phyloP scores from a whole-genome alignment of 2,888 invertebrate genomes.

The Chrysolina oricalcia region DNA sequence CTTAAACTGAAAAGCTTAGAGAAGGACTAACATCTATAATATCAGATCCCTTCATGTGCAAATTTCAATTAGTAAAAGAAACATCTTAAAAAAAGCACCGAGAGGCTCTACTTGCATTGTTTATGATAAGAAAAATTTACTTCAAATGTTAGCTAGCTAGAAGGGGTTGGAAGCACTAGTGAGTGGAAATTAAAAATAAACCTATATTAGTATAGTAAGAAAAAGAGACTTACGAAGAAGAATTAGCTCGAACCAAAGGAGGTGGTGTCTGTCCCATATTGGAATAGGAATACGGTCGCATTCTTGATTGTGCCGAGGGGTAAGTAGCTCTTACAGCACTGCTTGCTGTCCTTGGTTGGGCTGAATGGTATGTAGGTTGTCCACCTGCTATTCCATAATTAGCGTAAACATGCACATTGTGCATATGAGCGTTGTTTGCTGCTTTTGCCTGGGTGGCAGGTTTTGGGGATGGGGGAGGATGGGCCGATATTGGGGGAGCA shows the following conservation, averaged over 20 bases:
- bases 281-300: slow-evolving; percentile 64
- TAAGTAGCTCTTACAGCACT: slow-evolving; percentile 67
- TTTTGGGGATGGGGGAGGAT: slow-evolving; percentile 69
- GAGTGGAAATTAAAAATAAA: not conserved
- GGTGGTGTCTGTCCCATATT: slow-evolving; percentile 71
- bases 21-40: too few relatives aligned
- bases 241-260: slow-evolving; percentile 73
- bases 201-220: not conserved
- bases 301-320: slow-evolving; percentile 67
- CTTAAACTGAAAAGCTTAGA: too few relatives aligned
- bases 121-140: too few relatives aligned
- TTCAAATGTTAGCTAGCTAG: not conserved
- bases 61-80: not conserved
- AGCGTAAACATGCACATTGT: slow-evolving; percentile 65
- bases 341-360: slow-evolving; percentile 64
- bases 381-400: slow-evolving; percentile 63
- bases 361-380: slow-evolving; percentile 63
- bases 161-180: not conserved
- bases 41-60: not conserved
- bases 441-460: slow-evolving; percentile 69
- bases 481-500: slow-evolving; percentile 80
- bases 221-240: slow-evolving; percentile 66
- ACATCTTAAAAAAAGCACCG: not conserved
- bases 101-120: not conserved
- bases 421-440: slow-evolving; percentile 64